Percentiles rank a stretch among this genome's conserved stretches.
phyloP scores from a whole-genome alignment of 2,888 invertebrate genomes.

The Phytoseiulus persimilis region DNA sequence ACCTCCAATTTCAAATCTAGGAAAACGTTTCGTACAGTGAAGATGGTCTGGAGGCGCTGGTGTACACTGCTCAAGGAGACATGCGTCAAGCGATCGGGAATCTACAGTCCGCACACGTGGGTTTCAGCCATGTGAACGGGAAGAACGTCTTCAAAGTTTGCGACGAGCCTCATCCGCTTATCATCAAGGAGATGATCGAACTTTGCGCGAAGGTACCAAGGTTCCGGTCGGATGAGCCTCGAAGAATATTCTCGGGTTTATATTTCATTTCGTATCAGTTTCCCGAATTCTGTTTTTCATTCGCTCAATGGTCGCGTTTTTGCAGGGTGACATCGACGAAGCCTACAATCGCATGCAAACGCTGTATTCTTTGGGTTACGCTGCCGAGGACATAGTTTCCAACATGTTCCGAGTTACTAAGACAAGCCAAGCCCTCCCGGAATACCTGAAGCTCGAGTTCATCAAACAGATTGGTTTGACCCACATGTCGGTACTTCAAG shows the following conservation, averaged over 20 bases:
- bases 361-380: slow-evolving; percentile 86
- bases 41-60: slow-evolving; percentile 87
- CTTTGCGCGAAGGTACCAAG: slow-evolving; percentile 60
- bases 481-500: slow-evolving; percentile 82
- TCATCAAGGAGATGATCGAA: slow-evolving; percentile 81
- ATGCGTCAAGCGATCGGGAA: slow-evolving; percentile 96
- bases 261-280: not conserved
- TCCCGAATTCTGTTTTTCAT: not conserved
- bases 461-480: slow-evolving; percentile 83
- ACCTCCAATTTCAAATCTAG: slow-evolving; percentile 47
- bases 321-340: slow-evolving; percentile 65
- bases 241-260: no score
- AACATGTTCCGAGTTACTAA: slow-evolving; percentile 91
- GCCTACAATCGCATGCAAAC: slow-evolving; percentile 79
- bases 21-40: slow-evolving; percentile 66
- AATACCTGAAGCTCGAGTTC: slow-evolving; percentile 71
- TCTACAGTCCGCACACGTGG: slow-evolving; percentile 85
- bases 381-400: slow-evolving; percentile 88
- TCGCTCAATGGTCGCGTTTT: not conserved
- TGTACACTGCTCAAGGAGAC: slow-evolving; percentile 97
- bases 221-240: no score
- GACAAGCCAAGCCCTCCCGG: slow-evolving; percentile 64
- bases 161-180: slow-evolving; percentile 93
- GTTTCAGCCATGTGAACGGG: slow-evolving; percentile 79
- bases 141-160: slow-evolving; percentile 64